Evolutionary conservation across 2,797 vertebrate genomes (phyloP).

Genomic region (Phrynocephalus guinanensis): DNA sequence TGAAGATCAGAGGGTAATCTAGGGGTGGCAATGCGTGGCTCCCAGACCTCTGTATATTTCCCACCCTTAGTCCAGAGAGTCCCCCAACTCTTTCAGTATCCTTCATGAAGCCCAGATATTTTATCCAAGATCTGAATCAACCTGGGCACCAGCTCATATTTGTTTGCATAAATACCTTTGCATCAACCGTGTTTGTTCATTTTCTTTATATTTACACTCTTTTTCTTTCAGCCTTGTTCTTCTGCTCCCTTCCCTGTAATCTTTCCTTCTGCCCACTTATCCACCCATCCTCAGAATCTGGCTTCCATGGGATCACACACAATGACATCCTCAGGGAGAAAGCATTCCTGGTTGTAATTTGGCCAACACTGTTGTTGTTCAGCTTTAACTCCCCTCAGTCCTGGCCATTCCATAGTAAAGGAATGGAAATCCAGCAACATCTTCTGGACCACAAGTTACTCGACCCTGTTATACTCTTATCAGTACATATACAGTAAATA

Average conservation of each 20-base stretch:
- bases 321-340: too few species aligned
- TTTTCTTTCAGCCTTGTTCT: not conserved
- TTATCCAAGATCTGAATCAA: not conserved
- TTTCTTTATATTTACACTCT: too few species aligned
- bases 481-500: too few species aligned
- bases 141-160: not conserved
- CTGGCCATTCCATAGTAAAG: not conserved
- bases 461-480: not conserved
- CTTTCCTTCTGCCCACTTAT: not conserved
- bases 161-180: not conserved
- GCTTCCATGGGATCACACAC: not conserved
- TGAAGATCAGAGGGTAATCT: too few species aligned
- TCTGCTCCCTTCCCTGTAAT: not conserved
- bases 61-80: too few species aligned
- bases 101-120: not conserved
- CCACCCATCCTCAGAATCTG: not conserved
- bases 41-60: too few species aligned
- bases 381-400: not conserved
- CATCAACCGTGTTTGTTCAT: not conserved
- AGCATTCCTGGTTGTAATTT: not conserved
- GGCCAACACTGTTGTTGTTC: not conserved
- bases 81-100: not conserved
- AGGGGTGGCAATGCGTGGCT: too few species aligned
- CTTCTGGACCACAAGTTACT: not conserved
- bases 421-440: not conserved